phyloP scores from a whole-genome alignment of 2,888 invertebrate genomes.

The Campoletis raptor region DNA sequence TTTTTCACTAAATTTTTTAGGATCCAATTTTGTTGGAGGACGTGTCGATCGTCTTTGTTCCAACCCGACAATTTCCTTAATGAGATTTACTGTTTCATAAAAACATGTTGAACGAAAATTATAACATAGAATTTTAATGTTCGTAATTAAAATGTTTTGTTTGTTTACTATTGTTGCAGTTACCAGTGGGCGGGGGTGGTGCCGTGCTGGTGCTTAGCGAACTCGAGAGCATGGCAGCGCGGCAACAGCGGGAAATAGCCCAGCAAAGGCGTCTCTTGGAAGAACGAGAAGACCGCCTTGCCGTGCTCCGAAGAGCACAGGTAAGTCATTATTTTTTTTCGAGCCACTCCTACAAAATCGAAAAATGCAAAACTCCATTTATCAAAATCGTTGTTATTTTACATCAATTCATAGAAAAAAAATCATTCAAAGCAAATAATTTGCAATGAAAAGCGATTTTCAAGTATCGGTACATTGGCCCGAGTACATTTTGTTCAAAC shows the following conservation, averaged over 20 bases:
- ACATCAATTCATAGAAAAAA: background rate
- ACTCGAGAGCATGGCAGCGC: slow-evolving; percentile 98
- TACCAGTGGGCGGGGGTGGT: slow-evolving; percentile 91
- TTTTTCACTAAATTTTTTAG: no score
- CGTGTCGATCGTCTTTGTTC: no score
- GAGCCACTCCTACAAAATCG: background rate
- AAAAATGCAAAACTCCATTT: background rate
- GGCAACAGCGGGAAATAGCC: slow-evolving; percentile 99
- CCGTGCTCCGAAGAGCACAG: slow-evolving; percentile 84
- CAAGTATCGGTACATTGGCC: background rate
- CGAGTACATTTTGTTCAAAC: background rate
- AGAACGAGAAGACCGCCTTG: slow-evolving; percentile 92
- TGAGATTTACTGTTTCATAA: background rate
- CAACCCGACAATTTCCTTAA: background rate
- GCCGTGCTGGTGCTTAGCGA: slow-evolving; percentile 96
- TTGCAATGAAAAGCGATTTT: background rate
- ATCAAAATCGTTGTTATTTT: background rate
- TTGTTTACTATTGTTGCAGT: slow-evolving; percentile 86
- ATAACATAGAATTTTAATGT: background rate
- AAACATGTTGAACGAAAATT: background rate
- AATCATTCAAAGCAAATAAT: background rate
- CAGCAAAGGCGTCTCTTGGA: slow-evolving; percentile 96
- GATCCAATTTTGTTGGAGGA: no score
- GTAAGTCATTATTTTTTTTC: slow-evolving; percentile 72
- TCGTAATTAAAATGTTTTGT: slow-evolving; percentile 12